Percentiles rank a stretch among this genome's conserved stretches.
phyloP scores from a whole-genome alignment of 37 sponge, comb jelly and placozoan genomes.

The Crambe crambe region DNA sequence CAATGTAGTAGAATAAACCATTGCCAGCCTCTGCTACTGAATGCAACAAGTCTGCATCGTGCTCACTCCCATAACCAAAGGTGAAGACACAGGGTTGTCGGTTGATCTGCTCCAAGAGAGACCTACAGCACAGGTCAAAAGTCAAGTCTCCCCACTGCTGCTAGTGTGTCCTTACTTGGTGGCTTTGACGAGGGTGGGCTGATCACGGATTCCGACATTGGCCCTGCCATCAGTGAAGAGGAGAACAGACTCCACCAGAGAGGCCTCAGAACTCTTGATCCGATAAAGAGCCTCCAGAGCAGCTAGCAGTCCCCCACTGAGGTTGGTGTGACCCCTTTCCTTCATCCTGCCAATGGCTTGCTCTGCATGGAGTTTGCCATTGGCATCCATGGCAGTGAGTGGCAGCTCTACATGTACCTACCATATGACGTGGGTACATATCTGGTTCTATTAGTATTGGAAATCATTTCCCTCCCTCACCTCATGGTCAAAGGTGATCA shows the following conservation, averaged over 20 bases:
- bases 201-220: conserved; percentile 80
- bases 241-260: conserved; percentile 85
- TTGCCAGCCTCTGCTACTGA: conserved; percentile 84
- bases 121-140: conserved; percentile 43
- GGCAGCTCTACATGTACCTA: conserved; percentile 62
- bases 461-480: conserved; percentile 32
- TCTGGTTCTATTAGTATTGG: background rate
- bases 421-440: background rate
- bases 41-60: conserved; percentile 76
- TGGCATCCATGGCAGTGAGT: conserved; percentile 72
- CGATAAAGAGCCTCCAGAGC: conserved; percentile 78
- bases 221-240: conserved; percentile 96
- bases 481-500: conserved; percentile 90
- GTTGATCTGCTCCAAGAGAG: conserved; percentile 79
- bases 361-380: conserved; percentile 84
- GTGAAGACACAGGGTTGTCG: conserved; percentile 91
- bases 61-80: conserved; percentile 88
- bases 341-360: conserved; percentile 69
- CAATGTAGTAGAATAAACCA: conserved; percentile 91
- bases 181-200: conserved; percentile 65
- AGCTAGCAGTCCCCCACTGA: conserved; percentile 92
- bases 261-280: conserved; percentile 49
- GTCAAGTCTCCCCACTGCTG: background rate
- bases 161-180: conserved; percentile 60
- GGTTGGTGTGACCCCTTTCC: conserved; percentile 93